Evolutionary conservation across 2,113 vertebrate species (phyloP).

Genomic region (Nymphicus hollandicus): DNA sequence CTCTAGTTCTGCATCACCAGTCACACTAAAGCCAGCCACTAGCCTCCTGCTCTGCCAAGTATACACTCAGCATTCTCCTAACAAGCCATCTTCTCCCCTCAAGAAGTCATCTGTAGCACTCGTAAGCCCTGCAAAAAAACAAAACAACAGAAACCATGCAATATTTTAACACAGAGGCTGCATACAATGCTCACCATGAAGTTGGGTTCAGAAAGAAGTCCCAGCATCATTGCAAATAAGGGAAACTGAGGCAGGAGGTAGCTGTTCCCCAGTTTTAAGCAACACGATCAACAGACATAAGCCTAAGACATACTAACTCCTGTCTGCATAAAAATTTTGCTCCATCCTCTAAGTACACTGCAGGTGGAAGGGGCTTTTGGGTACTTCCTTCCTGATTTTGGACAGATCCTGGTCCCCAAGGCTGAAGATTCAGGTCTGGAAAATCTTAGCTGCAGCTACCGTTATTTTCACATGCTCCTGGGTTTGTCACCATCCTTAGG

Average conservation of each 20-base stretch:
- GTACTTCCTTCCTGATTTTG: accelerated
- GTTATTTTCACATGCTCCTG: neutral
- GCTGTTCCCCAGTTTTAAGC: neutral
- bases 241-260: neutral
- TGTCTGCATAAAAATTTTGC: neutral
- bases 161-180: accelerated
- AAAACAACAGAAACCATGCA: neutral
- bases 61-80: neutral
- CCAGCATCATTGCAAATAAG: neutral
- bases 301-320: accelerated
- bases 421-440: neutral
- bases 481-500: neutral
- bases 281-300: accelerated
- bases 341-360: neutral
- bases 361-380: neutral
- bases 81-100: neutral
- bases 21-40: neutral
- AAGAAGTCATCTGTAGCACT: neutral
- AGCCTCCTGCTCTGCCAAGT: neutral
- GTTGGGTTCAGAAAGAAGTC: no score
- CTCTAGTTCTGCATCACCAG: constrained; percentile 19
- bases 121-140: neutral
- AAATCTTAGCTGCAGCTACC: neutral
- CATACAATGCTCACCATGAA: neutral
- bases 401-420: neutral